Percentiles rank a stretch among this genome's conserved stretches.
Conservation (phyloP, 2,888 invertebrate genomes). For the Celastrina argiolus region DNA sequence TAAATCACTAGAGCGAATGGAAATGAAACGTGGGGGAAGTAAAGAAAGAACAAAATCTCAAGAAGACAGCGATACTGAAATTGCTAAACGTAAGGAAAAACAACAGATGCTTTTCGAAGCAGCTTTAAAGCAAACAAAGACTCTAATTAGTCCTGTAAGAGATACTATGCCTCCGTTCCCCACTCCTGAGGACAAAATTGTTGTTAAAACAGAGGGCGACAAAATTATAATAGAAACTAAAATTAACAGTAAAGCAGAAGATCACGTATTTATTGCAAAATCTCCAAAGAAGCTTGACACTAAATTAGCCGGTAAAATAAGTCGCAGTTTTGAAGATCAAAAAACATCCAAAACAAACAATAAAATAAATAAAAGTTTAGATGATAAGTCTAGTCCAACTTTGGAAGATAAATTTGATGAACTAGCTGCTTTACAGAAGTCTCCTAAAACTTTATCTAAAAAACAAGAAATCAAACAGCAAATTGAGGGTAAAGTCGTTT, state of each 20-base stretch:
- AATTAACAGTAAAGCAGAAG: constrained; percentile 85
- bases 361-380: constrained; percentile 80
- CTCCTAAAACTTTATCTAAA: constrained; percentile 77
- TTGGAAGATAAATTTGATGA: constrained; percentile 80
- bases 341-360: constrained; percentile 73
- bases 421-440: constrained; percentile 74
- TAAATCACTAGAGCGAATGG: constrained; percentile 82
- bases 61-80: constrained; percentile 84
- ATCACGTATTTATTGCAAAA: constrained; percentile 86
- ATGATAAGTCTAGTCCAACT: constrained; percentile 79
- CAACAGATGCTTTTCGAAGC: constrained; percentile 87
- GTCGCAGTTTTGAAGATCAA: constrained; percentile 80
- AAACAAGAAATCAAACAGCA: constrained; percentile 80
- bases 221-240: constrained; percentile 84
- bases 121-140: constrained; percentile 85
- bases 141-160: constrained; percentile 84
- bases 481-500: constrained; percentile 80
- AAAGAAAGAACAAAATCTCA: constrained; percentile 84
- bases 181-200: constrained; percentile 84
- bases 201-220: constrained; percentile 84
- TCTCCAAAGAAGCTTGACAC: constrained; percentile 84
- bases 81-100: constrained; percentile 84
- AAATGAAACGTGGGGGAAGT: constrained; percentile 74
- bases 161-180: constrained; percentile 84
- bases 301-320: constrained; percentile 75